Percentiles rank a stretch among this genome's conserved stretches.
phyloP scores from a whole-genome alignment of 2,113 vertebrate genomes.

The Chroicocephalus ridibundus region DNA sequence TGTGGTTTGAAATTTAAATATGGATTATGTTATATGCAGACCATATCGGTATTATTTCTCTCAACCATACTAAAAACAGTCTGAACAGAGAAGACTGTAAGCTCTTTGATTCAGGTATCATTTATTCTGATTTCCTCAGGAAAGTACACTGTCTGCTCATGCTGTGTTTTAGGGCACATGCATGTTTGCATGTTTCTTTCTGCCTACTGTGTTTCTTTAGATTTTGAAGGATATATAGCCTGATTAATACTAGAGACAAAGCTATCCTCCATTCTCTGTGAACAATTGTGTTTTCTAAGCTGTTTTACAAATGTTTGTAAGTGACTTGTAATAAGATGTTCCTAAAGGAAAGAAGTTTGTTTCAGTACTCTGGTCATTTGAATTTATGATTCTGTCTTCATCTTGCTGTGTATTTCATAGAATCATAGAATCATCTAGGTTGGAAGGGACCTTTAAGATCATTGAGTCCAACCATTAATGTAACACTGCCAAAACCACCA shows the following conservation, averaged over 20 bases:
- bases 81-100: not conserved
- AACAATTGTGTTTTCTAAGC: not conserved
- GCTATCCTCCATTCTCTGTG: not conserved
- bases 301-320: not conserved
- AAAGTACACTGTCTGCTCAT: fast-evolving
- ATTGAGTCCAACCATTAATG: not conserved
- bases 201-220: not conserved
- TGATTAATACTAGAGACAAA: not conserved
- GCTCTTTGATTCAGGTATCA: not conserved
- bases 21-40: not conserved
- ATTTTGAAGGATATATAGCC: not conserved
- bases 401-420: not conserved
- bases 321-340: not conserved
- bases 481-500: not conserved
- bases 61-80: not conserved
- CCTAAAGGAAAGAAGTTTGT: not conserved
- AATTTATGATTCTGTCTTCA: not conserved
- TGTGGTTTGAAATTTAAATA: not conserved
- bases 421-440: not conserved
- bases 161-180: not conserved
- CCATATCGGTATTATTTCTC: not conserved
- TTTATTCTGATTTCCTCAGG: not conserved
- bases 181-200: not conserved
- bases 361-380: not conserved
- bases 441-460: no score